These are phyloP conservation scores for Sebastes steindachneri DNA, from an alignment of 2,797 vertebrate genomes.

Conservation along the genomic window DNA sequence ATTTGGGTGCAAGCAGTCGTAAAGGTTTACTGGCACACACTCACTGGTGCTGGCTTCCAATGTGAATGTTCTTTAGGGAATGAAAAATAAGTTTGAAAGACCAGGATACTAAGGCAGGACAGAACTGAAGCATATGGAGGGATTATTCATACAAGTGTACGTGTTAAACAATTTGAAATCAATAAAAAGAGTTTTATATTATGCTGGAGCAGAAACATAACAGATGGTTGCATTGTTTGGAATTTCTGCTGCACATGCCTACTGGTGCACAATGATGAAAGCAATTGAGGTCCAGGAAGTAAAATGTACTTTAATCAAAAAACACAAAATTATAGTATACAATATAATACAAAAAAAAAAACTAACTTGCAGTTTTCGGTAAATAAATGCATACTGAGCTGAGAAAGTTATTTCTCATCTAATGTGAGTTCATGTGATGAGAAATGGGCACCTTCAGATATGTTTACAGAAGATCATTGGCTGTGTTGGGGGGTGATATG, in stretches of 20 bases:
- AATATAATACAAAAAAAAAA: not conserved
- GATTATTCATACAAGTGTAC: not conserved
- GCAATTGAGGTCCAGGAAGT: not conserved
- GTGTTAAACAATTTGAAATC: not conserved
- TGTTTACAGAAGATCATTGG: no score
- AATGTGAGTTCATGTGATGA: not conserved
- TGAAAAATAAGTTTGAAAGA: not conserved
- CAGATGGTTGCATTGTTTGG: no score
- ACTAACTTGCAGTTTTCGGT: not conserved
- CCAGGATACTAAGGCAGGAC: not conserved
- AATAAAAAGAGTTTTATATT: not conserved
- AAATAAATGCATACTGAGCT: not conserved
- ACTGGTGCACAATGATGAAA: not conserved
- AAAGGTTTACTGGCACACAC: conserved; percentile 1
- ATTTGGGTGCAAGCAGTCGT: conserved; percentile 5
- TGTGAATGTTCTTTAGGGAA: not conserved
- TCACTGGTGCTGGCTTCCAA: not conserved
- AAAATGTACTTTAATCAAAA: not conserved
- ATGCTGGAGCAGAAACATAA: not conserved
- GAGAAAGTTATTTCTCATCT: not conserved
- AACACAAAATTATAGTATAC: not conserved
- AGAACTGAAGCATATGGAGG: not conserved
- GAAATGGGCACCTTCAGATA: not conserved
- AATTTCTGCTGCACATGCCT: not conserved
- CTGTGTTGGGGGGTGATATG: not conserved